A percentile compares a stretch with the other conserved stretches of the same genome.
Conservation (phyloP, 2,888 invertebrate species). For the Iphiclides podalirius region DNA sequence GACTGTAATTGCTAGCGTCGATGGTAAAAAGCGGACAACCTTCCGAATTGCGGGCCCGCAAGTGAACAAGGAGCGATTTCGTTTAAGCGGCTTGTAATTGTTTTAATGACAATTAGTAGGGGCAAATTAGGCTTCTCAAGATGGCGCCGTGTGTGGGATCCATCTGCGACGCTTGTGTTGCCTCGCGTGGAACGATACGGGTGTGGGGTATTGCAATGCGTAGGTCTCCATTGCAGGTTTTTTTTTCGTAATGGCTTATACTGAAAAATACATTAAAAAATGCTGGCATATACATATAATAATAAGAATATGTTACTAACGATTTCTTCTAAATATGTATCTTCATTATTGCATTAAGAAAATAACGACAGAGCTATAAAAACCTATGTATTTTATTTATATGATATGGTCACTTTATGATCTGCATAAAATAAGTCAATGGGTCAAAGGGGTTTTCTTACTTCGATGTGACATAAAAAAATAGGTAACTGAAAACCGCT, state of each 20-base stretch:
- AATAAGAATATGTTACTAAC: no score
- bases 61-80: constrained; percentile 31
- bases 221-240: constrained; percentile 5
- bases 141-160: constrained; percentile 48
- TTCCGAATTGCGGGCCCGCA: constrained; percentile 33
- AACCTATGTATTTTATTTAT: no score
- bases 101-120: constrained; percentile 44
- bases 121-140: constrained; percentile 38
- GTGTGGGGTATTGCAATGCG: not conserved
- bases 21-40: constrained; percentile 17
- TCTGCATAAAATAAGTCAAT: no score
- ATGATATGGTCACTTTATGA: no score
- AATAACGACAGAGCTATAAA: no score
- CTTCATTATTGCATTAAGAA: no score
- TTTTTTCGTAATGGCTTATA: not conserved
- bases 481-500: no score
- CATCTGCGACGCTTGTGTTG: constrained; percentile 15
- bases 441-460: no score
- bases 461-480: no score
- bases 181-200: constrained; percentile 1
- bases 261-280: no score
- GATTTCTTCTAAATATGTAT: no score
- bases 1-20: constrained; percentile 22
- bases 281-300: no score
- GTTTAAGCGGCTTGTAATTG: constrained; percentile 33